Base-by-base conservation (phyloP, 2,113 vertebrate genomes). In the Pseudorasbora parva region DNA sequence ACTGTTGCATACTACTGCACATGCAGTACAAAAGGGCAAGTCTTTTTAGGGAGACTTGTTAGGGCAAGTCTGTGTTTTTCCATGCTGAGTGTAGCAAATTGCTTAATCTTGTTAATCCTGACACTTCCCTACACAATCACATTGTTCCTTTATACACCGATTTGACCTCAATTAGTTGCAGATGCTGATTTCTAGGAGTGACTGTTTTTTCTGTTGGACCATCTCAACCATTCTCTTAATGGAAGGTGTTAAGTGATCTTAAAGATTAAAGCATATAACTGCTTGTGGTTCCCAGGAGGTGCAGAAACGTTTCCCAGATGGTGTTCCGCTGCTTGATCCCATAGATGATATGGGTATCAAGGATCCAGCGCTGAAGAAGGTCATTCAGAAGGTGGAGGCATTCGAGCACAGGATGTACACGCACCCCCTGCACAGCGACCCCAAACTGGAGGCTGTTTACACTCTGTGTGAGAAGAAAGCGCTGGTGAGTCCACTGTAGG, bases 391-490 rank as follows among this genome's bases (percentile, higher is more conserved):
- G 91, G 95, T 97, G 84, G 98, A 99, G 86, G 97, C 97, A 4
- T 99, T 99, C 84, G 98, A 99, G 85, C 97, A 98, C 84, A 93
- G 97, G 86, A 98, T 99, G 98, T 99, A 99, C 92, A 97, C 98
- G 2, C 97, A 99, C 89, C 92, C 97, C 3, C 94, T 99, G 88
- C 97, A 99, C 93, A 98, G 95, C 51, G 97, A 99, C 88, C 95
- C 98, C 78, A 95, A 93, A 87, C 87, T 98, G 92, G 96, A 98
- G 87, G 91, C 94, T 0, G 93, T 96, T 15, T 99, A 98, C 88
- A 96, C 95, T 5, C 97, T 98, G n/a, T 99, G 97, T 87, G 97
- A 98, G 89, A 97, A 93, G 93, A 99, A 99, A 90, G 96, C 98
- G 23, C 93, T 97, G 96, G 97, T 99, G 91, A 93, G 91, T 23